Evolutionary conservation across 2,113 vertebrate species (phyloP), one percentile per base, ranked within the genome.

Genomic region (Oryzias woworae): DNA sequence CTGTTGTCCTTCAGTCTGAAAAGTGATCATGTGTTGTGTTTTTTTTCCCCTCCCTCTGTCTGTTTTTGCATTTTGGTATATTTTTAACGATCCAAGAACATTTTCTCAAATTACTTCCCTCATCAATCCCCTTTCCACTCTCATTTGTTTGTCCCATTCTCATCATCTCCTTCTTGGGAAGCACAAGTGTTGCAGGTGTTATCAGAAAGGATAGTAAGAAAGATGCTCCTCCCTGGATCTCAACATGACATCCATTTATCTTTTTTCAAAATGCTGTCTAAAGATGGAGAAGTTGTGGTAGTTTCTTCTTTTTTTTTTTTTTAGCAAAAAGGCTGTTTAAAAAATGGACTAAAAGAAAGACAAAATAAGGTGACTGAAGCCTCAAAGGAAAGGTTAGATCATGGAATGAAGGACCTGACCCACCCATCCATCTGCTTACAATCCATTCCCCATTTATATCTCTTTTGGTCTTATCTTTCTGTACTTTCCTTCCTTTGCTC

Each of bases 391-490:
- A 14, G 67, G 49, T 58, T 22, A 55, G 51, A 52, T 50, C 51
- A 62, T 58, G 51, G 62, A 44, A 77, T 71, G 53, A 75, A 53
- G 62, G 53, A 85, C 43, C 26, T 78, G 69, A 83, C 78, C 85
- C 83, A 79, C 68, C 59, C 77, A 20, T 69, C 76, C 73, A 82
- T 69, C 61, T 70, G 10, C 65, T 67, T 71, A 65, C 53, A 65
- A 36, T 45, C 65, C 81, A 65, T 81, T 76, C 87, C 81, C 62
- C 77, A 65, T 78, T 66, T 55, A 67, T 54, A 51, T 66, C 24
- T 63, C 36, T 44, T 59, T 13, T 24, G 14, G 62, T 1, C 68
- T 68, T 14, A 53, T 60, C 55, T 50, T 41, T 73, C 5, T 36
- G 54, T 8, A 62, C 45, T 15, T 7, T 59, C n/a, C 54, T 46